phyloP scores from a whole-genome alignment of 2,888 invertebrate species.

The Acrobeloides nanus region DNA sequence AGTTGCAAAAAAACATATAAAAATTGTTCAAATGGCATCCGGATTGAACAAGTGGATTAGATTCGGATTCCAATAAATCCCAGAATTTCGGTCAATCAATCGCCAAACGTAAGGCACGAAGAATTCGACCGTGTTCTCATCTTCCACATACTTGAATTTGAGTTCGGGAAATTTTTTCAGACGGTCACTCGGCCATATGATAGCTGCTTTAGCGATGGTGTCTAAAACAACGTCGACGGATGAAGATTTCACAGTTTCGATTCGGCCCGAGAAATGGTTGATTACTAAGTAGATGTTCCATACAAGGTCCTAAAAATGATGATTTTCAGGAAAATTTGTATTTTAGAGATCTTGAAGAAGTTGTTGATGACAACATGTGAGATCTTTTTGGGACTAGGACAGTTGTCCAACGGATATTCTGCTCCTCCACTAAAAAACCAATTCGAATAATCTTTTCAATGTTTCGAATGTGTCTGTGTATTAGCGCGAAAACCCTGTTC shows the following conservation, averaged over 20 bases:
- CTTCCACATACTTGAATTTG: conserved; percentile 97
- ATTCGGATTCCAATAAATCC: conserved; percentile 22
- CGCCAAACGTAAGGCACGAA: conserved; percentile 99
- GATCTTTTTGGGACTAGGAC: too few relatives aligned
- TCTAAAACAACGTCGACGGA: conserved; percentile 78
- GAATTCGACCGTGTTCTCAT: conserved; percentile 95
- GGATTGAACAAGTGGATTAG: conserved; percentile 22
- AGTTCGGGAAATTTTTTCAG: conserved; percentile 96
- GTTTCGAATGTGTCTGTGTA: too few relatives aligned
- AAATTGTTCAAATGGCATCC: too few relatives aligned
- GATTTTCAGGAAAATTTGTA: too few relatives aligned
- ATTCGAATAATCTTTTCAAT: too few relatives aligned
- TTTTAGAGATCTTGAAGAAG: too few relatives aligned
- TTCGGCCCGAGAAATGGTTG: conserved; percentile 65
- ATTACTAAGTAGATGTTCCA: conserved; percentile 89
- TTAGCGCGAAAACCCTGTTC: too few relatives aligned
- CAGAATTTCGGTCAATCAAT: conserved; percentile 61
- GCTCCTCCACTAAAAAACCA: too few relatives aligned
- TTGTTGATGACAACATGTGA: too few relatives aligned
- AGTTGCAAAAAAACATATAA: too few relatives aligned
- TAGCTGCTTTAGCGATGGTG: conserved; percentile 80
- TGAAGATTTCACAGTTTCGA: conserved; percentile 62
- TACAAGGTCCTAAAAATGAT: conserved; percentile 79
- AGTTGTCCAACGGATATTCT: too few relatives aligned
- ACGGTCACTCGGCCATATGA: conserved; percentile 86